Evolutionary conservation across 1,140 invertebrate species (phyloP).

Genomic region (Paramacrobiotus metropolitanus): DNA sequence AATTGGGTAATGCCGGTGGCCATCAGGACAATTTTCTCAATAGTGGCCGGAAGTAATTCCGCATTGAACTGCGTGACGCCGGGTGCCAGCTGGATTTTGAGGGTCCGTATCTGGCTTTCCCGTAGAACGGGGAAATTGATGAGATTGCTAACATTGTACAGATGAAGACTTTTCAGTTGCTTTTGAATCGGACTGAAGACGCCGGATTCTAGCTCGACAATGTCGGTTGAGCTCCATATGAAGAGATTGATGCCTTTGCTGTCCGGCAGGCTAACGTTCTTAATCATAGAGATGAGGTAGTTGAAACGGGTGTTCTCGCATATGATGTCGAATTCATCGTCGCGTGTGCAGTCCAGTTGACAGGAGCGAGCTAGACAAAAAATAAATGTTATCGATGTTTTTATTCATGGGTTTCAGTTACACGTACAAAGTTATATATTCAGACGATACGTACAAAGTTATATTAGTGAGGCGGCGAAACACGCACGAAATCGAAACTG

Average conservation of each 20-base stretch:
- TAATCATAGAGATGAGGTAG: background rate
- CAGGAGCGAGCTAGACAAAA: too few species aligned
- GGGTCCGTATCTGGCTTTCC: background rate
- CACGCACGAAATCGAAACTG: too few species aligned
- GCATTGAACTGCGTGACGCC: background rate
- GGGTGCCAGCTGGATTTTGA: background rate
- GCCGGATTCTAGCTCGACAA: background rate
- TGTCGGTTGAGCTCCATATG: background rate
- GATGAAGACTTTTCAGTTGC: background rate
- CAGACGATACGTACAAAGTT: too few species aligned
- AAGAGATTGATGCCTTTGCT: background rate
- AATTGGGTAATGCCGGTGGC: background rate
- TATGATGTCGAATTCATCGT: background rate
- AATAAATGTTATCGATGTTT: too few species aligned
- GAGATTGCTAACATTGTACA: background rate
- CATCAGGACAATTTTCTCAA: background rate
- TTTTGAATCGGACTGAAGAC: background rate
- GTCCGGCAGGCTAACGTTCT: background rate
- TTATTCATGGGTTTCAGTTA: too few species aligned
- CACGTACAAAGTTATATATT: too few species aligned
- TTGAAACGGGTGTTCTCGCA: background rate
- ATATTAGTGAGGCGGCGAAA: too few species aligned
- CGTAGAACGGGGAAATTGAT: background rate
- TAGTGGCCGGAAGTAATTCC: background rate
- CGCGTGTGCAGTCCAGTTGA: background rate